These are phyloP conservation scores for Saiga tatarica DNA, from an alignment of 2,113 vertebrate genomes.

Conservation along the genomic window DNA sequence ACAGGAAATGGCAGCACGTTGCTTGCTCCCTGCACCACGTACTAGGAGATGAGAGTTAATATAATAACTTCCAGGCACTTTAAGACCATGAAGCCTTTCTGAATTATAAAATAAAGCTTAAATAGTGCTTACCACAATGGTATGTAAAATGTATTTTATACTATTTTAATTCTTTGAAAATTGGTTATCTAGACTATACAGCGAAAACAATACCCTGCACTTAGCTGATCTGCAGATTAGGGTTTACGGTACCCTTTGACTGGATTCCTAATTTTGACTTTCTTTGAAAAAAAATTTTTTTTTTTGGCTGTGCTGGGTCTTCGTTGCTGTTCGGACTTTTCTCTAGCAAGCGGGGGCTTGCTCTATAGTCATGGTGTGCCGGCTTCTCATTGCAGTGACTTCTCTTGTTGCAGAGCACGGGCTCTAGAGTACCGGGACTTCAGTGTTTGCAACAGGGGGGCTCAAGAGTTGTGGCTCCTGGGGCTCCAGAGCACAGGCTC, in stretches of 20 bases:
- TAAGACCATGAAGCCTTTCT: conserved; percentile 3
- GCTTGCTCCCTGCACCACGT: not conserved
- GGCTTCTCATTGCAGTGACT: not conserved
- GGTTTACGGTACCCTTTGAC: not conserved
- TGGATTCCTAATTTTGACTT: not conserved
- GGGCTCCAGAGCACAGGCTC: not conserved
- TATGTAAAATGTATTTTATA: not conserved
- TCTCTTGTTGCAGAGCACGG: not conserved
- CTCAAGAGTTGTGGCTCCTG: not conserved
- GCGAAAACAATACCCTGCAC: not conserved
- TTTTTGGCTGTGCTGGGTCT: not conserved
- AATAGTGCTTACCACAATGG: not conserved
- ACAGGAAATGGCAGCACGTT: not conserved
- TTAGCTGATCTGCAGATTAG: not conserved
- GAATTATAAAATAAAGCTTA: not conserved
- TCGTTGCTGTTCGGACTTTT: not conserved
- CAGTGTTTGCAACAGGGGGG: not conserved
- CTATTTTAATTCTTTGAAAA: conserved; percentile 1
- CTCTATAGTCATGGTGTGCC: rapidly evolving
- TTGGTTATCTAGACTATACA: not conserved
- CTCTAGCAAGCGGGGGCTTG: not conserved
- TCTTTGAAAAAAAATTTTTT: not conserved
- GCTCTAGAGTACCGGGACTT: not conserved
- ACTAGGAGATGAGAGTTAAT: not conserved
- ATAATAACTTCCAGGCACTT: not conserved